These are phyloP conservation scores for Gorsachius goisagi DNA, from an alignment of 2,113 vertebrate genomes.

Conservation along the genomic window DNA sequence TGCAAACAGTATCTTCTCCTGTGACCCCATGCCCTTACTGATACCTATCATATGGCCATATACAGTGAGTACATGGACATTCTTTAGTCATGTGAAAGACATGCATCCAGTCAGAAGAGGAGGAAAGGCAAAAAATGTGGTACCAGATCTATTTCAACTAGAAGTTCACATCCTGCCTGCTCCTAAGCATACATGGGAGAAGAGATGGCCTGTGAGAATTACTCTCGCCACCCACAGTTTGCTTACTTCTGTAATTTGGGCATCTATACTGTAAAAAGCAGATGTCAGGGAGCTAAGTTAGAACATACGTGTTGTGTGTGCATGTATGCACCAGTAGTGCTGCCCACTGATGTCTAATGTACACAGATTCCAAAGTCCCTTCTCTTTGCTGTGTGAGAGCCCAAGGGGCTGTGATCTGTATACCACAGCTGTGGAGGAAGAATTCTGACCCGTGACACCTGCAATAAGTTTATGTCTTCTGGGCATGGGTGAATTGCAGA, in stretches of 20 bases:
- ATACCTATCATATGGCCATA: background rate
- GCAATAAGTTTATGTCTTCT: background rate
- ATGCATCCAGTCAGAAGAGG: background rate
- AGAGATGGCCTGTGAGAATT: background rate
- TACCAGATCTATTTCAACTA: background rate
- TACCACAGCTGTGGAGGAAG: background rate
- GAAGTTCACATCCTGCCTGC: background rate
- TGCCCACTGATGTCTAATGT: background rate
- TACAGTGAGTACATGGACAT: background rate
- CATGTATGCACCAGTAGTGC: background rate
- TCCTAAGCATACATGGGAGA: background rate
- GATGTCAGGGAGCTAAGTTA: background rate
- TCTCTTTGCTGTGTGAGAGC: background rate
- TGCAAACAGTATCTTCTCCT: background rate
- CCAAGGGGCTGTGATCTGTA: background rate
- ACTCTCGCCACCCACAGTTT: background rate
- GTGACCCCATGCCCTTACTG: background rate
- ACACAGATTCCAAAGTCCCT: background rate
- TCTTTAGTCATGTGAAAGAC: background rate
- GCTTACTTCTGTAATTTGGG: background rate
- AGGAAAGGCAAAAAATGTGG: background rate
- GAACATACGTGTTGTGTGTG: accelerated
- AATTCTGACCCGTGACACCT: background rate
- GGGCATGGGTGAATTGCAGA: background rate
- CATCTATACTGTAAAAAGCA: background rate